phyloP scores from a whole-genome alignment of 2,797 vertebrate species.

The Aeoliscus strigatus region DNA sequence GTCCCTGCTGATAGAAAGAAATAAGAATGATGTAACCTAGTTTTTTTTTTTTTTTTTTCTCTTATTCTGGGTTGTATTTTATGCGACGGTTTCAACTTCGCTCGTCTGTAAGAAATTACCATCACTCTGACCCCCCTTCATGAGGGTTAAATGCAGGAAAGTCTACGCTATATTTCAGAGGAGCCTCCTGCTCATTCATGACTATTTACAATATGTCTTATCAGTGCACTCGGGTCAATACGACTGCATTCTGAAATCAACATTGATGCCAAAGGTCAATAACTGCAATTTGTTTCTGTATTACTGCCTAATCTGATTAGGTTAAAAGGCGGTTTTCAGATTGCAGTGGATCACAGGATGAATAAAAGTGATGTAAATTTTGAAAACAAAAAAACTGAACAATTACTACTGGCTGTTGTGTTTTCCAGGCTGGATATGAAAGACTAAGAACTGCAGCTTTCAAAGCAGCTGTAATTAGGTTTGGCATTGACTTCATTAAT shows the following conservation, averaged over 20 bases:
- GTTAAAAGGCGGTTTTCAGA: conserved; percentile 11
- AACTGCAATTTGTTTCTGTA: conserved; percentile 32
- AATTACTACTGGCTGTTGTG: too few relatives aligned
- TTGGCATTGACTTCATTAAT: too few relatives aligned
- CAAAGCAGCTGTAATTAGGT: too few relatives aligned
- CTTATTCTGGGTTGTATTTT: conserved; percentile 26
- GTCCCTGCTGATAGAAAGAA: too few relatives aligned
- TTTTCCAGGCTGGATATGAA: too few relatives aligned
- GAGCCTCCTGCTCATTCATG: conserved; percentile 34
- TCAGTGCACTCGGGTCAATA: conserved; percentile 34
- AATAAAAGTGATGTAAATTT: too few relatives aligned
- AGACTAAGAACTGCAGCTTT: too few relatives aligned
- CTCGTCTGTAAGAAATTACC: conserved; percentile 30
- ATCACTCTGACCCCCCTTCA: conserved; percentile 46
- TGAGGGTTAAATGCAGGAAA: conserved; percentile 35
- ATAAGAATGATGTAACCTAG: conserved; percentile 29
- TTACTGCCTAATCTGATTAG: conserved; percentile 30
- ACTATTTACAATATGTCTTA: conserved; percentile 52
- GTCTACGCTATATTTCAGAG: conserved; percentile 36
- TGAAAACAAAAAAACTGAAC: too few relatives aligned
- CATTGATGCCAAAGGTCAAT: conserved; percentile 45
- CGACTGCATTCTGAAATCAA: conserved; percentile 40
- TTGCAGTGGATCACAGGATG: conserved; percentile 10
- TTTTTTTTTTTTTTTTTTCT: conserved; percentile 27
- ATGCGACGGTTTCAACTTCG: conserved; percentile 30